Evolutionary conservation across 2,888 invertebrate genomes (phyloP), one percentile per base, ranked within the genome.

Genomic region (Craniophora ligustri): DNA sequence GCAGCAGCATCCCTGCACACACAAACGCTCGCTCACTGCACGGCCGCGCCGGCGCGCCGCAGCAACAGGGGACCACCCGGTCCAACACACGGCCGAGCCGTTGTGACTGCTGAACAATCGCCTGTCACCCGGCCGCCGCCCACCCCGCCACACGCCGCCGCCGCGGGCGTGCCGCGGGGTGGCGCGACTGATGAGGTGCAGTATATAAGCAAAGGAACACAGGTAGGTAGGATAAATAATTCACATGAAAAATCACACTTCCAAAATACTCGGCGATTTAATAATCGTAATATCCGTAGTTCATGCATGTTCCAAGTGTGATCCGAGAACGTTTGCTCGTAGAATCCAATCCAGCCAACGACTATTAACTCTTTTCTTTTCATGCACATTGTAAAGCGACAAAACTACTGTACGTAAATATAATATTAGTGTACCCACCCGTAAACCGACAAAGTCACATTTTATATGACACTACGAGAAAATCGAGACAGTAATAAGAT

Each of bases 391-490:
- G 86, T 89, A 88, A 91, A 92, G 91, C 92, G 89, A 89, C 91
- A 90, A 90, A 89, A 91, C 92, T 92, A 92, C 92, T 88, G 84
- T 91, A 92, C 89, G 91, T 91, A 91, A 89, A 91, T 87, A 90
- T 88, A 90, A 90, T 87, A 91, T 91, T 91, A 92, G 91, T 91
- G 91, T 91, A 92, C 92, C 92, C 92, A 92, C 91, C 92, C 92
- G 85, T 86, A 72, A 85, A 89, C 89, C 90, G 91, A 89, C 89
- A 88, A 84, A 82, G 79, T 87, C 88, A 85, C 88, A 85, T 86
- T 78, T 79, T 69, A 80, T 79, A 86, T 86, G 88, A 90, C 87
- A 90, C 92, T 91, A 91, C 91, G 85, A 90, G 88, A 89, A 89
- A 88, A 87, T 89, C 89, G 91, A 91, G 89, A 92, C 91, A 90